phyloP scores from a whole-genome alignment of 2,888 invertebrate genomes.

The Ypsolopha sequella region DNA sequence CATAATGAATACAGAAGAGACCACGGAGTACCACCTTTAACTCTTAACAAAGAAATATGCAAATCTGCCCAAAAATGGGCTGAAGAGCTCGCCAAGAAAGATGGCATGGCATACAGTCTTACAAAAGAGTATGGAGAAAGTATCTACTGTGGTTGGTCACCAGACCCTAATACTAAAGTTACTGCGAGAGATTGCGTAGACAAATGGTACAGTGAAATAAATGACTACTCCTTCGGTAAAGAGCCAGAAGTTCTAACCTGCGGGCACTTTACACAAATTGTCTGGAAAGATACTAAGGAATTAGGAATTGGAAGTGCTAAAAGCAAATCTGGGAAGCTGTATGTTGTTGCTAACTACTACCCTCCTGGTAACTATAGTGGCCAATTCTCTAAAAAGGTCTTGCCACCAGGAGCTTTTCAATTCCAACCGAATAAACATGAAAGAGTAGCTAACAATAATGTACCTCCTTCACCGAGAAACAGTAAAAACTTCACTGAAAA shows the following conservation, averaged over 20 bases:
- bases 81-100: slow-evolving; percentile 73
- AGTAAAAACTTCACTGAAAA: slow-evolving; percentile 42
- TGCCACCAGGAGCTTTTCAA: slow-evolving; percentile 63
- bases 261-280: slow-evolving; percentile 82
- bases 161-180: slow-evolving; percentile 74
- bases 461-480: slow-evolving; percentile 34
- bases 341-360: slow-evolving; percentile 87
- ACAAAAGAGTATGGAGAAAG: slow-evolving; percentile 77
- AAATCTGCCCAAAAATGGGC: slow-evolving; percentile 80
- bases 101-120: slow-evolving; percentile 75
- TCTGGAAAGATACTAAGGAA: slow-evolving; percentile 83
- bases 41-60: slow-evolving; percentile 73
- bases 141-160: slow-evolving; percentile 77
- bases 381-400: slow-evolving; percentile 77
- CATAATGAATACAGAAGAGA: slow-evolving; percentile 58
- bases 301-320: slow-evolving; percentile 83
- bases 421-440: slow-evolving; percentile 19
- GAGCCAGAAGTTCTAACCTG: slow-evolving; percentile 76
- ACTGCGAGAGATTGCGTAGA: slow-evolving; percentile 78
- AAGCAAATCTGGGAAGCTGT: slow-evolving; percentile 81
- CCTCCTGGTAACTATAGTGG: slow-evolving; percentile 86
- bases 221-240: slow-evolving; percentile 75
- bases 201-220: slow-evolving; percentile 83
- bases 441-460: slow-evolving; percentile 32
- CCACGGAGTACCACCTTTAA: slow-evolving; percentile 55